Percentiles rank a stretch among this genome's conserved stretches.
Conservation (phyloP, 2,888 invertebrate genomes). For the Thyatira batis region DNA sequence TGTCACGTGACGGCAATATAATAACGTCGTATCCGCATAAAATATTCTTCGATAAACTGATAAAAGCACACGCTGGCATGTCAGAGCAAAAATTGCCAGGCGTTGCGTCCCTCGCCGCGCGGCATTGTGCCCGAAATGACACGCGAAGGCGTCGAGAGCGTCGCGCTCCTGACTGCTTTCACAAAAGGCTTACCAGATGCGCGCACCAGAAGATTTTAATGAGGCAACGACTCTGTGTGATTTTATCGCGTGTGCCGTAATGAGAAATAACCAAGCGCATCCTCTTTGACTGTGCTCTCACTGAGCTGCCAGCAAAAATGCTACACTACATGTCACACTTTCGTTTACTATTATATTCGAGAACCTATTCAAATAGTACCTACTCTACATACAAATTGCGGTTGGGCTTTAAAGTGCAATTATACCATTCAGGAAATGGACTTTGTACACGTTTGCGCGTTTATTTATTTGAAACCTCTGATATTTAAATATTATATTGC, state of each 20-base stretch:
- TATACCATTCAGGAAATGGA: background rate
- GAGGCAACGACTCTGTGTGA: slow-evolving; percentile 82
- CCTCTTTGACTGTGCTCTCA: slow-evolving; percentile 73
- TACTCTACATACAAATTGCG: background rate
- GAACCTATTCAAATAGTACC: slow-evolving; percentile 5
- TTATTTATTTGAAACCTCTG: background rate
- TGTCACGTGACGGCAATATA: slow-evolving; percentile 50
- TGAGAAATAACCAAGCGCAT: slow-evolving; percentile 82
- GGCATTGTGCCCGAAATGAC: slow-evolving; percentile 80
- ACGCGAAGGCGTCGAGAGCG: slow-evolving; percentile 79
- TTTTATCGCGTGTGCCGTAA: slow-evolving; percentile 80
- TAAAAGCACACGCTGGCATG: slow-evolving; percentile 61
- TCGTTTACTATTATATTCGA: slow-evolving; percentile 38
- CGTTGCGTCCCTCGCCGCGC: slow-evolving; percentile 53
- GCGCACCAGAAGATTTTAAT: slow-evolving; percentile 82
- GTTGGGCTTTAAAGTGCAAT: background rate
- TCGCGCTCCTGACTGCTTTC: slow-evolving; percentile 60
- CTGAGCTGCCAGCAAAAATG: slow-evolving; percentile 60
- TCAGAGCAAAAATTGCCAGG: slow-evolving; percentile 68
- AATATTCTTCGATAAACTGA: slow-evolving; percentile 64
- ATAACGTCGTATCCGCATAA: slow-evolving; percentile 48
- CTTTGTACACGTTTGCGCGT: background rate
- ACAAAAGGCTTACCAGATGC: slow-evolving; percentile 81
- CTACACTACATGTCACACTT: slow-evolving; percentile 60
- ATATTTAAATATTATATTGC: no score